Evolutionary conservation across 2,888 invertebrate genomes (phyloP).

Genomic region (Sesamia inferens): DNA sequence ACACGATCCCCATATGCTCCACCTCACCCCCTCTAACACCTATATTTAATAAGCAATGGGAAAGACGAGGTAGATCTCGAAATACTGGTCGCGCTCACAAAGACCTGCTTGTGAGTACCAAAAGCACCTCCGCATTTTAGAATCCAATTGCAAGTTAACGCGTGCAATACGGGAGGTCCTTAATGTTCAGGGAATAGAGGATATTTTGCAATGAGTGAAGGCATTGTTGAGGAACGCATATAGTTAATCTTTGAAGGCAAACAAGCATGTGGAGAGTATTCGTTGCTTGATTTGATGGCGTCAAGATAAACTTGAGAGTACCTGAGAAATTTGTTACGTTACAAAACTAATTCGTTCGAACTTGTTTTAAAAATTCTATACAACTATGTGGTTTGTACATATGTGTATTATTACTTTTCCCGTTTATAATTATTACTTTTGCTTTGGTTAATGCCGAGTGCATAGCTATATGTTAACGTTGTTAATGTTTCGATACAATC

Average conservation of each 20-base stretch:
- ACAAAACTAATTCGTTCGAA: constrained; percentile 22
- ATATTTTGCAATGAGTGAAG: constrained; percentile 71
- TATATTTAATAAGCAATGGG: constrained; percentile 59
- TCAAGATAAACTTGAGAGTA: constrained; percentile 70
- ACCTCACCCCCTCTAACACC: constrained; percentile 66
- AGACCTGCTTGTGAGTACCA: constrained; percentile 86
- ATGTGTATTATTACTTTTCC: constrained; percentile 43
- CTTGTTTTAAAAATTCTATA: constrained; percentile 34
- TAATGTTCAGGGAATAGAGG: constrained; percentile 72
- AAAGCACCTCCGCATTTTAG: constrained; percentile 87
- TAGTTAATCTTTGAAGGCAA: constrained; percentile 85
- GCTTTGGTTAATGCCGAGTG: constrained; percentile 41
- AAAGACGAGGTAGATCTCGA: constrained; percentile 76
- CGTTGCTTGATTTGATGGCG: constrained; percentile 81
- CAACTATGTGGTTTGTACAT: constrained; percentile 39
- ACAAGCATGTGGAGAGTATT: constrained; percentile 84
- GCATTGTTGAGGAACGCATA: constrained; percentile 64
- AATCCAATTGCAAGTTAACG: constrained; percentile 77
- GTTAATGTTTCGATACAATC: constrained; percentile 47
- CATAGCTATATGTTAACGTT: constrained; percentile 38
- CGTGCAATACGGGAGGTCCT: constrained; percentile 71
- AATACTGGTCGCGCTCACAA: constrained; percentile 82
- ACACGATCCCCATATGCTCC: constrained; percentile 67
- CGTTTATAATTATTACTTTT: constrained; percentile 34
- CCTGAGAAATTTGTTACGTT: constrained; percentile 58